Conservation (phyloP, 2,113 vertebrate genomes). For the Agapornis roseicollis region DNA sequence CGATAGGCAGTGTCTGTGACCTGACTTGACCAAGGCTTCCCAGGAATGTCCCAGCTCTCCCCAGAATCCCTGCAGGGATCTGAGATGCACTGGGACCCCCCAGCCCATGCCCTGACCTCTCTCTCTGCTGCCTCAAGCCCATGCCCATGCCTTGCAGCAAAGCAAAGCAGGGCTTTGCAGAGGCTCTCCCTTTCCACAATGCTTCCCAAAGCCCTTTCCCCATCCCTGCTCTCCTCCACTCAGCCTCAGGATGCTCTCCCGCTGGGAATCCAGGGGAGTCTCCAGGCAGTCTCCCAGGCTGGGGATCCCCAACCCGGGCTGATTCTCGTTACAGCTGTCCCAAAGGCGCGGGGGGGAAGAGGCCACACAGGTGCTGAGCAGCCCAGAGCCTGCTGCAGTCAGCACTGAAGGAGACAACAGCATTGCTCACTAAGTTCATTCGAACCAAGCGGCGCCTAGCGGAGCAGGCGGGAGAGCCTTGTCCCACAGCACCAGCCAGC, state of each 20-base stretch:
- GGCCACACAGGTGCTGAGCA: conserved; percentile 50
- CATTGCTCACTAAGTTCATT: conserved; percentile 25
- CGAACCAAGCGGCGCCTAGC: conserved; percentile 11
- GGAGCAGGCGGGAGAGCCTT: neutral
- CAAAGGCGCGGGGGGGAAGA: neutral
- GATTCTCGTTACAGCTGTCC: conserved; percentile 28
- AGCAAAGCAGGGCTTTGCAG: neutral
- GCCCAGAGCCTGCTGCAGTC: neutral
- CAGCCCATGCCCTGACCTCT: fast-evolving
- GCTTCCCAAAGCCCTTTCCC: neutral
- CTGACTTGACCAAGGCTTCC: neutral
- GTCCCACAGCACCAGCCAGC: neutral
- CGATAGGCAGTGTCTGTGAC: fast-evolving
- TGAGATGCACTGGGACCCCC: fast-evolving
- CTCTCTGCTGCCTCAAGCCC: neutral
- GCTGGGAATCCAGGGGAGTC: neutral
- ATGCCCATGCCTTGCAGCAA: neutral
- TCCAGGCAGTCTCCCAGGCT: neutral
- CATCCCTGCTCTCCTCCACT: neutral
- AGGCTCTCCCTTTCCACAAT: neutral
- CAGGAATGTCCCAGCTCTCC: neutral
- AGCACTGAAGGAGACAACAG: conserved; percentile 17
- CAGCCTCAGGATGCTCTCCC: neutral
- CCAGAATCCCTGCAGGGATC: neutral
- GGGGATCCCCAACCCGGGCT: neutral